Percentiles rank a stretch among this genome's conserved stretches.
Evolutionary conservation across 2,888 invertebrate genomes (phyloP).

Genomic region (Herminia tarsipennalis): DNA sequence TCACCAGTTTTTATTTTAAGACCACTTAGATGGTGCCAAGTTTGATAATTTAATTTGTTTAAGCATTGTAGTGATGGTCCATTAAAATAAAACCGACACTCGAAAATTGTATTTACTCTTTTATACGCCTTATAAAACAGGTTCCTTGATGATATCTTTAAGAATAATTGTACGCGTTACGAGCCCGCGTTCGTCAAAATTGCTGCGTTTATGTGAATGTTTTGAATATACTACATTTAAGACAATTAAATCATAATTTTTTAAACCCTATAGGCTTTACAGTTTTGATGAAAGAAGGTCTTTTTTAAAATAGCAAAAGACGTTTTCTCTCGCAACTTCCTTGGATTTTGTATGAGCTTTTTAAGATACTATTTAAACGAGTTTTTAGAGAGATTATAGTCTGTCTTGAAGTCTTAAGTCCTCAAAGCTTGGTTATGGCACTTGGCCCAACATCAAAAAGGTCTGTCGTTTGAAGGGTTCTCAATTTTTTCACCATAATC

Average conservation of each 20-base stretch:
- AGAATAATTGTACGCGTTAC: slow-evolving; percentile 6
- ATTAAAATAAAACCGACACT: slow-evolving; percentile 21
- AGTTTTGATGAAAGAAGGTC: slow-evolving; percentile 24
- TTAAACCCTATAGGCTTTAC: no score
- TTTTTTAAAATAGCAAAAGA: slow-evolving; percentile 19
- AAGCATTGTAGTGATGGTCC: slow-evolving; percentile 30
- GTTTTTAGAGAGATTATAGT: slow-evolving; percentile 11
- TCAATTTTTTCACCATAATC: slow-evolving; percentile 34
- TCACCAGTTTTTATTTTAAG: slow-evolving; percentile 31
- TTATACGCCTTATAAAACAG: slow-evolving; percentile 12
- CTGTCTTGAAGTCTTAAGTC: background rate
- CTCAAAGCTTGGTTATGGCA: background rate
- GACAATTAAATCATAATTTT: no score
- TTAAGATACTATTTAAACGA: slow-evolving; percentile 13
- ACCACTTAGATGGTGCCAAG: slow-evolving; percentile 35
- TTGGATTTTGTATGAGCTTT: no score
- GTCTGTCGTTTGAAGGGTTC: slow-evolving; percentile 10
- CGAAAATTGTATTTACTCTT: slow-evolving; percentile 19
- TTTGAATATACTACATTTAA: no score
- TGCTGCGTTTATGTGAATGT: no score
- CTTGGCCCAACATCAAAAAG: slow-evolving; percentile 17
- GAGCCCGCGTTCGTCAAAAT: slow-evolving; percentile 21
- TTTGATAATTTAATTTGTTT: slow-evolving; percentile 38
- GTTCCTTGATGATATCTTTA: slow-evolving; percentile 15
- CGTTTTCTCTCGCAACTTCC: no score